These are phyloP conservation scores for Euzophera pinguis DNA, from an alignment of 2,888 invertebrate species.

Conservation along the genomic window DNA sequence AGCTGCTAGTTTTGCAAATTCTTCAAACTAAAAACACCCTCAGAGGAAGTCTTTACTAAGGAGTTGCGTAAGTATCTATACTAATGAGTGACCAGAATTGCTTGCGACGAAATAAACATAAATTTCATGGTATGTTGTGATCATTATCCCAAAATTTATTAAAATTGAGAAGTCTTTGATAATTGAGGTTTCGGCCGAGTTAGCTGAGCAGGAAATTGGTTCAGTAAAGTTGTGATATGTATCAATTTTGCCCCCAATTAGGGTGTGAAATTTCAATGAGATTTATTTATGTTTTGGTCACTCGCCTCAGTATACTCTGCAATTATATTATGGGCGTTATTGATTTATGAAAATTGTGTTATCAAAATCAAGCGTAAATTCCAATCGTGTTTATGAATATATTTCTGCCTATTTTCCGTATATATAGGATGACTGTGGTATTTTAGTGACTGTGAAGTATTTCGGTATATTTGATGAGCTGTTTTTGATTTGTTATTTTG, in stretches of 20 bases:
- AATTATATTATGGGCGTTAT: not conserved
- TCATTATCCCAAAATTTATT: conserved; percentile 4
- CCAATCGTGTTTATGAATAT: not conserved
- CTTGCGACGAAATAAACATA: not conserved
- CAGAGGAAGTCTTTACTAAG: too few species aligned
- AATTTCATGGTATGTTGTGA: not conserved
- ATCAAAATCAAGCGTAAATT: not conserved
- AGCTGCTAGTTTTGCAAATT: too few species aligned
- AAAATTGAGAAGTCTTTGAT: not conserved
- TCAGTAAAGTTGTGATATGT: conserved; percentile 7
- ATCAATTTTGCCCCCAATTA: conserved; percentile 8
- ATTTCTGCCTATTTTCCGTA: too few species aligned
- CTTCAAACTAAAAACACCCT: too few species aligned
- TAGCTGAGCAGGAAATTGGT: conserved; percentile 1
- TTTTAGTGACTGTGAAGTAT: too few species aligned
- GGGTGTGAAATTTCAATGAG: conserved; percentile 1
- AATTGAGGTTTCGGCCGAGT: not conserved
- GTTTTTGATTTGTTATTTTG: too few species aligned
- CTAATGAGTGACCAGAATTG: not conserved
- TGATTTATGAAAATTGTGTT: not conserved
- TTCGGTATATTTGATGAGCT: too few species aligned
- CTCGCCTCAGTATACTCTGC: not conserved
- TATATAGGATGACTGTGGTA: too few species aligned
- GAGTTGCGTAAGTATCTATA: too few species aligned
- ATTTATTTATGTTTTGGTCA: conserved; percentile 5